These are phyloP conservation scores for Columbina picui DNA, from an alignment of 2,113 vertebrate species.

Conservation along the genomic window DNA sequence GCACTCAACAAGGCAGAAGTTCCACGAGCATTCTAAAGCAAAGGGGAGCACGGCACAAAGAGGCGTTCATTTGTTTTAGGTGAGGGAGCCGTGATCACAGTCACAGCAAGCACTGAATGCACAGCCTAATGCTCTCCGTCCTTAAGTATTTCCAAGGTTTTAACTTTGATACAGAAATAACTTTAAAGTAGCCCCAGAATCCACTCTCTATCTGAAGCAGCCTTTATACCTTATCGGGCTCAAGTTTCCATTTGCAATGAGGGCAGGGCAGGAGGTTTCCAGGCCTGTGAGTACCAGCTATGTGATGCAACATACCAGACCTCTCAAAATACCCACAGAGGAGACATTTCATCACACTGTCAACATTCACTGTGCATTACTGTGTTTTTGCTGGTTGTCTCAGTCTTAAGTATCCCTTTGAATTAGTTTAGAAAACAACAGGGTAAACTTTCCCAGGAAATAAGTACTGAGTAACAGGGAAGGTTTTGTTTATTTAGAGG, in stretches of 20 bases:
- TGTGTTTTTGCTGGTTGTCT: neutral
- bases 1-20: neutral
- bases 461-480: neutral
- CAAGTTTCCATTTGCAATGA: conserved; percentile 51
- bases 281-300: conserved; percentile 25
- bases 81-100: neutral
- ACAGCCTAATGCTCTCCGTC: neutral
- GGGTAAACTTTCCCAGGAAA: neutral
- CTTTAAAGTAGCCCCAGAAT: neutral
- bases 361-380: neutral
- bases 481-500: neutral
- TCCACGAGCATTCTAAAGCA: neutral
- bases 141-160: neutral
- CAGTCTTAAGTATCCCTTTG: neutral
- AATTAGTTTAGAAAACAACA: neutral
- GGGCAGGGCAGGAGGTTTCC: conserved; percentile 56
- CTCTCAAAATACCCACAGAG: conserved; percentile 15
- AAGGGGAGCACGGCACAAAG: neutral
- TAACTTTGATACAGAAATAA: neutral
- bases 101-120: neutral
- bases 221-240: conserved; percentile 31
- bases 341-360: conserved; percentile 5
- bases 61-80: neutral
- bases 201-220: neutral
- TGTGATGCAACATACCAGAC: conserved; percentile 39